These are phyloP conservation scores for Parnassius smintheus DNA, from an alignment of 2,888 invertebrate species.

Conservation along the genomic window DNA sequence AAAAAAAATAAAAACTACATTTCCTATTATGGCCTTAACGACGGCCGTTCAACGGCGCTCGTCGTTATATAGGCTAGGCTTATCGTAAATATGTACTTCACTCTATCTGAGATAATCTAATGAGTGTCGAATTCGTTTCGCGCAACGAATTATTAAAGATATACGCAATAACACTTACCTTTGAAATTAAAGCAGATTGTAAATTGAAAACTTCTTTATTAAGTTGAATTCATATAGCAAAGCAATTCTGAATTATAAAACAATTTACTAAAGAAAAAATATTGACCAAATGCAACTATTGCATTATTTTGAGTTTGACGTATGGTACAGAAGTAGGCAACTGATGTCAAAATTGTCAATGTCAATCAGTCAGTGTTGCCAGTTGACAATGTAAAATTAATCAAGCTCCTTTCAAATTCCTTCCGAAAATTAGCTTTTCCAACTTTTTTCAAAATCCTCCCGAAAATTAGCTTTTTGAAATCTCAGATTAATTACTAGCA, in stretches of 20 bases:
- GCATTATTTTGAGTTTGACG: slow-evolving; percentile 23
- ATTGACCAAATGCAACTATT: neutral
- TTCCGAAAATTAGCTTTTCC: too few species aligned
- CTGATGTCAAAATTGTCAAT: too few species aligned
- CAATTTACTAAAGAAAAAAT: slow-evolving; percentile 1
- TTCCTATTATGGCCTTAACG: slow-evolving; percentile 47
- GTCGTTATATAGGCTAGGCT: slow-evolving; percentile 70
- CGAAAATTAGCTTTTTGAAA: too few species aligned
- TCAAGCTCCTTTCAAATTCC: too few species aligned
- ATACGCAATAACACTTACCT: slow-evolving; percentile 10
- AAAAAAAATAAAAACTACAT: neutral
- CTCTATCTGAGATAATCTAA: slow-evolving; percentile 54
- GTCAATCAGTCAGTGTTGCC: too few species aligned
- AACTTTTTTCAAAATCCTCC: too few species aligned
- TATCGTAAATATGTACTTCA: slow-evolving; percentile 64
- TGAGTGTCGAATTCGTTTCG: slow-evolving; percentile 33
- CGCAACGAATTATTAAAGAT: slow-evolving; percentile 12
- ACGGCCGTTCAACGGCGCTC: slow-evolving; percentile 60
- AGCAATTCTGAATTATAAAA: neutral
- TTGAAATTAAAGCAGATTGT: neutral
- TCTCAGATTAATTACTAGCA: too few species aligned
- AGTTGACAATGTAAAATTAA: too few species aligned
- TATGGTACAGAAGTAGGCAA: neutral
- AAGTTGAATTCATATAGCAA: slow-evolving; percentile 1
- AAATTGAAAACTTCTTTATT: slow-evolving; percentile 8